Conservation (phyloP, 2,113 vertebrate species). For the Gobius niger region DNA sequence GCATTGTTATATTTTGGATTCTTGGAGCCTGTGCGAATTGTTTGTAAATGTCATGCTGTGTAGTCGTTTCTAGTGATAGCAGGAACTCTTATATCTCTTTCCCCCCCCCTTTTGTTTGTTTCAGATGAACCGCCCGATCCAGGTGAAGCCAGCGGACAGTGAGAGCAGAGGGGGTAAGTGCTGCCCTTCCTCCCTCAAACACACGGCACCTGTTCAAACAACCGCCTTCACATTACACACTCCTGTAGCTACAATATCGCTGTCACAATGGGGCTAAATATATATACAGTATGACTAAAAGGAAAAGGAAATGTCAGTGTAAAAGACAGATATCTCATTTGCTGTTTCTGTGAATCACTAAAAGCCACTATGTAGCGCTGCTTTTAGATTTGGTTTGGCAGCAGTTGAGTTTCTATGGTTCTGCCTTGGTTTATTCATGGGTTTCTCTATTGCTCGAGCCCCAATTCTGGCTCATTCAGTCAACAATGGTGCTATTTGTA, state of each 20-base stretch:
- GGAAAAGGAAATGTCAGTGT: neutral
- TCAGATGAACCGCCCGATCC: constrained; percentile 85
- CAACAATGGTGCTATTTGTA: too few relatives aligned
- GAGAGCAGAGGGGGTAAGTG: constrained; percentile 84
- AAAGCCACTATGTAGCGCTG: too few relatives aligned
- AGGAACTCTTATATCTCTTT: too few relatives aligned
- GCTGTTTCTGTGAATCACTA: too few relatives aligned
- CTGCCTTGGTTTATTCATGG: too few relatives aligned
- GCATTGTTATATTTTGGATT: neutral
- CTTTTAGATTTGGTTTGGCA: too few relatives aligned
- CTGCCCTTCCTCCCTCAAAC: constrained; percentile 53
- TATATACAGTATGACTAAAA: neutral
- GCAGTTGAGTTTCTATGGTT: too few relatives aligned
- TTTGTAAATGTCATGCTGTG: neutral
- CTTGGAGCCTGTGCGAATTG: neutral
- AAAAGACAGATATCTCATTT: neutral
- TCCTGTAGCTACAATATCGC: neutral
- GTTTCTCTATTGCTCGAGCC: too few relatives aligned
- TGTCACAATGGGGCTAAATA: neutral
- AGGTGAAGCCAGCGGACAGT: constrained; percentile 85
- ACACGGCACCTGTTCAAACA: constrained; percentile 54
- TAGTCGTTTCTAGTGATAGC: too few relatives aligned
- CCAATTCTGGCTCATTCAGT: too few relatives aligned
- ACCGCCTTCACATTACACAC: neutral
- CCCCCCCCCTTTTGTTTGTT: neutral